phyloP scores from a whole-genome alignment of 2,113 vertebrate species.

The Miniopterus natalensis region DNA sequence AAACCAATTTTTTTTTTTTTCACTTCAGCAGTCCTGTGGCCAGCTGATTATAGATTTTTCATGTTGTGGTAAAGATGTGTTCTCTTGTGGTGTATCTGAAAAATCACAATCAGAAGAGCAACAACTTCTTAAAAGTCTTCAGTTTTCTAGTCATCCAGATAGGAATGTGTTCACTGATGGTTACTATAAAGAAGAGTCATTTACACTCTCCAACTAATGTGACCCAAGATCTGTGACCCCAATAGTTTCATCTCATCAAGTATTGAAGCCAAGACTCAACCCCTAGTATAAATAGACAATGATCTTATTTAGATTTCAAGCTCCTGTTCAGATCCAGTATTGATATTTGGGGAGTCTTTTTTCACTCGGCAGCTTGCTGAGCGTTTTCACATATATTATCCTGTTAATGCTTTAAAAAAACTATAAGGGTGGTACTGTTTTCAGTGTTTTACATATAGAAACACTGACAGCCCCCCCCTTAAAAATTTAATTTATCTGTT shows the following conservation, averaged over 20 bases:
- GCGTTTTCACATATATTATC: constrained; percentile 30
- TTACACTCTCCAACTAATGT: neutral
- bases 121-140: neutral
- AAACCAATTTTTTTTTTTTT: neutral
- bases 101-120: constrained; percentile 23
- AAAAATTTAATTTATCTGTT: constrained; percentile 43
- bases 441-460: neutral
- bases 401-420: neutral
- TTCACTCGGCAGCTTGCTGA: constrained; percentile 3
- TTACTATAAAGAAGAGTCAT: constrained; percentile 21
- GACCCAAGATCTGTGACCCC: neutral
- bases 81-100: neutral
- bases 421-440: neutral
- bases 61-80: neutral
- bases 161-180: neutral
- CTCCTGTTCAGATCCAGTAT: neutral
- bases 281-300: neutral
- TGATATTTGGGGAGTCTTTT: constrained; percentile 26
- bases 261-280: neutral
- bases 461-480: neutral
- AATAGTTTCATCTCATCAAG: neutral
- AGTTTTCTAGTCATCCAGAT: neutral
- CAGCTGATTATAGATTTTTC: neutral
- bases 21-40: neutral
- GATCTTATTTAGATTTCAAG: constrained; percentile 7